Evolutionary conservation across 2,797 vertebrate genomes (phyloP), one percentile per base, ranked within the genome.

Genomic region (Cyclopterus lumpus): DNA sequence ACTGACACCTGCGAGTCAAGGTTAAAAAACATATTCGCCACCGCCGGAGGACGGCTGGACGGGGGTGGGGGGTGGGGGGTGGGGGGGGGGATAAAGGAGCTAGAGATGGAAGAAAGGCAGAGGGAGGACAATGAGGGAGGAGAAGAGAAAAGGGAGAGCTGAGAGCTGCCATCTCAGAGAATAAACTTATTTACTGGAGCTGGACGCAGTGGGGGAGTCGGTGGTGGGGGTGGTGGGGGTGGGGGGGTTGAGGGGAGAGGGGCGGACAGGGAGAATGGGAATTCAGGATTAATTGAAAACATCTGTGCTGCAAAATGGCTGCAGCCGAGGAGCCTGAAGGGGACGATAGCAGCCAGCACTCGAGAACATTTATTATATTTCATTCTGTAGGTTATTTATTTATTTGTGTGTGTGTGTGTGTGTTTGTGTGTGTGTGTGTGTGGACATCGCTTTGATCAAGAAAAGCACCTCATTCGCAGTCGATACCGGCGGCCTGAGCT

Each of bases 1-100:
- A 88, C 82, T 92, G 95, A 97, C 96, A 97, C 93, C 94, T 95
- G 91, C 83, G 89, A 97, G 95, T 96, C 96, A 98, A 98, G 96
- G 96, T 95, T 96, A 96, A 96, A 97, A 96, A 96, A 94, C 92
- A 94, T 92, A 93, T 96, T 94, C 83, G 60, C 91, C 92, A 87
- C 91, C 90, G 94, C 55, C 58, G 79, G 67, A 84, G 67, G 79
- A 79, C 66, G 55, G 32, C 65, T 30, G 59, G 38, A 28, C 40
- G 59, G 8, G 15, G 54, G 32, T 32, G 32, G 32, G 7, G n/a
- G 51, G 15, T 1, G 9, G 54, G 66, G 66, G 61, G 28, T n/a
- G 32, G 8, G n/a, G 49, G 40, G 12, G 2, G 8, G 64, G 65
- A 63, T 62, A 59, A 74, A 82, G 46, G 57, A 53, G 65, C 22